These are phyloP conservation scores for Prenolepis imparis DNA, from an alignment of 2,888 invertebrate species.

Conservation along the genomic window DNA sequence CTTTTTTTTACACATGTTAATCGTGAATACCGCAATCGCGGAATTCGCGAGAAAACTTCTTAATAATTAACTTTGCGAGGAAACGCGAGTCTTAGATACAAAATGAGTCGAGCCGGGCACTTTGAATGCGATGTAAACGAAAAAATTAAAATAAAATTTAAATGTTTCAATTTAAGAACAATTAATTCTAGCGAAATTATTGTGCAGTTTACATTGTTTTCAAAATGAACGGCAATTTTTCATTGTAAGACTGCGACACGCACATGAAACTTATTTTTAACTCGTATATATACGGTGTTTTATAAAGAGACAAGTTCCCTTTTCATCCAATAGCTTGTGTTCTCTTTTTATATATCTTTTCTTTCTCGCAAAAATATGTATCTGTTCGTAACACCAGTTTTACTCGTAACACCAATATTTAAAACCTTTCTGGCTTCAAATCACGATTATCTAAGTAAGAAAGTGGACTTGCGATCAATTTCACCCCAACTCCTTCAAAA, in stretches of 20 bases:
- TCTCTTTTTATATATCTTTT: slow-evolving; percentile 47
- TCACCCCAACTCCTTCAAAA: background rate
- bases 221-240: slow-evolving; percentile 54
- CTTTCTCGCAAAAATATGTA: slow-evolving; percentile 48
- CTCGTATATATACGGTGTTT: slow-evolving; percentile 52
- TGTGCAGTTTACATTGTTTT: background rate
- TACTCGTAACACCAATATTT: slow-evolving; percentile 30
- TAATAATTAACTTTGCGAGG: slow-evolving; percentile 9
- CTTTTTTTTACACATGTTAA: slow-evolving; percentile 29
- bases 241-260: slow-evolving; percentile 36
- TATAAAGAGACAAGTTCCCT: slow-evolving; percentile 58
- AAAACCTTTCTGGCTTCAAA: slow-evolving; percentile 46
- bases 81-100: background rate
- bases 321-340: slow-evolving; percentile 57
- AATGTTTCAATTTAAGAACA: slow-evolving; percentile 29
- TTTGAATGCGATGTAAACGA: background rate
- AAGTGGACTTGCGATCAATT: slow-evolving; percentile 17
- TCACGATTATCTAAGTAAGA: slow-evolving; percentile 57
- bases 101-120: background rate
- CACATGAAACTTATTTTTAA: slow-evolving; percentile 59
- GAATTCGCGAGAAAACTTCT: slow-evolving; percentile 26
- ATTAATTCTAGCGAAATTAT: slow-evolving; percentile 35
- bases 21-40: slow-evolving; percentile 21
- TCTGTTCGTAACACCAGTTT: slow-evolving; percentile 57
- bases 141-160: slow-evolving; percentile 6